phyloP scores from a whole-genome alignment of 1,140 invertebrate genomes.

The Ectropis grisescens region DNA sequence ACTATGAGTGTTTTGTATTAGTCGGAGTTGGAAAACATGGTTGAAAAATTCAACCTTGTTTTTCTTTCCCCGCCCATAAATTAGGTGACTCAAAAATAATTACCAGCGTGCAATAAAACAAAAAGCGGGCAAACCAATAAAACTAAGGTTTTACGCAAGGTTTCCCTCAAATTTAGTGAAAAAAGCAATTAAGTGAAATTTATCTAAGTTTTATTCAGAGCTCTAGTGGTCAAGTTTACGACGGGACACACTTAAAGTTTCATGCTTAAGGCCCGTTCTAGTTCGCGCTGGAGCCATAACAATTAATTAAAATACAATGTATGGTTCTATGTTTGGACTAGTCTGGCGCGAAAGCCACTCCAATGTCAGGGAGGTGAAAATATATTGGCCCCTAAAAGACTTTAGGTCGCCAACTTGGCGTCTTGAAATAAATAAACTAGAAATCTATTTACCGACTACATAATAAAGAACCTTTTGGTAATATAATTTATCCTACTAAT shows the following conservation, averaged over 20 bases:
- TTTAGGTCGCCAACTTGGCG: constrained; percentile 1
- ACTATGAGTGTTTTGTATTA: too few species aligned
- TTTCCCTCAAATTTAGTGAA: too few species aligned
- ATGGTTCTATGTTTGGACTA: constrained; percentile 9
- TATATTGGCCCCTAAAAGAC: constrained; percentile 19
- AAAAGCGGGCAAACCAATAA: too few species aligned
- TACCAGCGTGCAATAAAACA: too few species aligned
- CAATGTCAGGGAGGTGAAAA: constrained; percentile 33
- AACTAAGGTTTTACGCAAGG: too few species aligned
- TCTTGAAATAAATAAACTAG: background rate
- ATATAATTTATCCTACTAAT: background rate
- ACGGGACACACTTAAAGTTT: constrained; percentile 19
- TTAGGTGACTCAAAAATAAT: too few species aligned
- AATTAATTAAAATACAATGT: constrained; percentile 61
- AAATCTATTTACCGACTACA: background rate
- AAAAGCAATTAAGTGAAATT: constrained; percentile 15
- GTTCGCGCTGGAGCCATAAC: constrained; percentile 32
- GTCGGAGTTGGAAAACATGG: too few species aligned
- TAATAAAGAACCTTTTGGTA: background rate
- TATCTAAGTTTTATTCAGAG: constrained; percentile 19
- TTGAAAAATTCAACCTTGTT: too few species aligned
- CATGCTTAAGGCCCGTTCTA: constrained; percentile 41
- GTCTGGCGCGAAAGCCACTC: constrained; percentile 13
- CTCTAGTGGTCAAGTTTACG: constrained; percentile 24
- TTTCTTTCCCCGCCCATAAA: too few species aligned